phyloP scores from a whole-genome alignment of 2,113 vertebrate species.

The Nibea albiflora region DNA sequence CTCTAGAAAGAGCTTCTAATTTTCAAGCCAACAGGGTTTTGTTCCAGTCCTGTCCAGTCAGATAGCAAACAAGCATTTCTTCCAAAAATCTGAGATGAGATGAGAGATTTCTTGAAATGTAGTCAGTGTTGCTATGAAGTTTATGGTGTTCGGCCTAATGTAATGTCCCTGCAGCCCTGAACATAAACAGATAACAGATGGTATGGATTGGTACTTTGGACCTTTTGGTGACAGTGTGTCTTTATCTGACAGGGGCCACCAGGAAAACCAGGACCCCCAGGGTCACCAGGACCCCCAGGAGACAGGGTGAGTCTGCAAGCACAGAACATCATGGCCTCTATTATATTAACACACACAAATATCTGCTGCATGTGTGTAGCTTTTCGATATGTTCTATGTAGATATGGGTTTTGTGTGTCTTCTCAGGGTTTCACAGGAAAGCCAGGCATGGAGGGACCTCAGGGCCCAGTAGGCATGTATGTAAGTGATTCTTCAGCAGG shows the following conservation, averaged over 20 bases:
- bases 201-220: not conserved
- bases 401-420: slow-evolving; percentile 38
- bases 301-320: slow-evolving; percentile 80
- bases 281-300: slow-evolving; percentile 80
- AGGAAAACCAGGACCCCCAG: slow-evolving; percentile 82
- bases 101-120: not conserved
- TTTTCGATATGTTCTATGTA: not conserved
- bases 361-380: not conserved
- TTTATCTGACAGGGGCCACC: slow-evolving; percentile 80
- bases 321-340: not conserved
- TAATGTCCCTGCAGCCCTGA: not conserved
- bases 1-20: not conserved
- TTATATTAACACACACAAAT: not conserved
- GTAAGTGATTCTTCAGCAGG: slow-evolving; percentile 85
- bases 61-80: no score
- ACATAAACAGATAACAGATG: not conserved
- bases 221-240: not conserved
- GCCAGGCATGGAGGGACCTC: slow-evolving; percentile 85
- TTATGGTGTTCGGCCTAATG: not conserved
- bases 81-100: no score
- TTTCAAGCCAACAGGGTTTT: not conserved
- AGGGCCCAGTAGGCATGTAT: slow-evolving; percentile 90
- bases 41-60: not conserved
- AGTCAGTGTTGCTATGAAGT: not conserved
- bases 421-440: slow-evolving; percentile 89